Evolutionary conservation across 2,113 vertebrate species (phyloP), one percentile per base, ranked within the genome.

Genomic region (Tragelaphus strepsiceros): DNA sequence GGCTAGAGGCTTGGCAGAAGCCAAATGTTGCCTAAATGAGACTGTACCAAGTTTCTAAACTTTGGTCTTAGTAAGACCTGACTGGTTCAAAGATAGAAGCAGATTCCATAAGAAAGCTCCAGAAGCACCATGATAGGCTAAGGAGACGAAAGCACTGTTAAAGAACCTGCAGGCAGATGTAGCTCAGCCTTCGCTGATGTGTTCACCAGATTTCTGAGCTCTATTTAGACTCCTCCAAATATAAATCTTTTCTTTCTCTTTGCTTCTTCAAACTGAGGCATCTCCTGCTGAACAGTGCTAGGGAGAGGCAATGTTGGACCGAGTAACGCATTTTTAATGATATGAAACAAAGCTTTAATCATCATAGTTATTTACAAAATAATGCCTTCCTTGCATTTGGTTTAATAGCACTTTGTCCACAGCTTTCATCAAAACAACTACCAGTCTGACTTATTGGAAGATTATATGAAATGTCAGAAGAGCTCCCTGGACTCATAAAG

Each of bases 381-480:
- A 98, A 98, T 99, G 94, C 98, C 98, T 97, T 97, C 95, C 96
- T 98, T 98, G 96, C 96, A 91, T 98, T 98, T 98, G 96, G 77
- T 97, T 98, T 98, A 98, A 97, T 96, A 92, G 97, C 97, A 98
- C 98, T 98, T 98, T 98, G 97, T 98, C 97, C 98, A 95, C 94
- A 87, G 98, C 95, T 97, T 97, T 98, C 98, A 98, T 98, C 71
- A 97, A 98, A 99, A 99, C 98, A 96, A 98, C 98, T 98, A 98
- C 97, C 97, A 98, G 97, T 97, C 90, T 97, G 98, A 98, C 98
- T 99, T 98, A 99, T 83, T 97, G 96, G 82, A 97, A 99, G 98
- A 99, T 98, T 98, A 98, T 98, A 97, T 98, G 98, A 99, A 99
- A 99, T 99, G 99, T 99, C 99, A 99, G 98, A 98, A 97, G 97